phyloP scores from a whole-genome alignment of 2,888 invertebrate species.

The Archaeoteleia sp. region DNA sequence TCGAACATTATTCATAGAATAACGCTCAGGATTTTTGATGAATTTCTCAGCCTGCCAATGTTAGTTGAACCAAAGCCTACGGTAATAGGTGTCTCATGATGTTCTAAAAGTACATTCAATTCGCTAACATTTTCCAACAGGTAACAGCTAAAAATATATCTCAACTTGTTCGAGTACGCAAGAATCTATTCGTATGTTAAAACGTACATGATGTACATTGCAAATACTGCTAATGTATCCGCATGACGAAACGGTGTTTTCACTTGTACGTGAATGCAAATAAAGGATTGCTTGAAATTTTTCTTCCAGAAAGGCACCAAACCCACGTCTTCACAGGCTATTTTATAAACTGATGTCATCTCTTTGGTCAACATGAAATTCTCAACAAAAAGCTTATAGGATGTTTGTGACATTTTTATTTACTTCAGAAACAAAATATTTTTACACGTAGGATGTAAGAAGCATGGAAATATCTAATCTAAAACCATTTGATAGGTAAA shows the following conservation, averaged over 20 bases:
- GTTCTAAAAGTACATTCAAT: too few relatives aligned
- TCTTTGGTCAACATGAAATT: conserved; percentile 30
- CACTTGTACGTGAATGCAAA: conserved; percentile 31
- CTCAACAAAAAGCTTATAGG: conserved; percentile 1
- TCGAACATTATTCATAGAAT: conserved; percentile 25
- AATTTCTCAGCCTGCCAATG: too few relatives aligned
- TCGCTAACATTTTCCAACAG: too few relatives aligned
- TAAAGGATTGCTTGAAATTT: conserved; percentile 34
- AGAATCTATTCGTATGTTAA: too few relatives aligned
- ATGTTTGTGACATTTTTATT: conserved; percentile 14
- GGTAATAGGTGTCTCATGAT: too few relatives aligned
- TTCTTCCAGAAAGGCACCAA: conserved; percentile 30
- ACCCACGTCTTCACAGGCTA: conserved; percentile 36
- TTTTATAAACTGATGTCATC: conserved; percentile 45
- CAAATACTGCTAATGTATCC: conserved; percentile 28
- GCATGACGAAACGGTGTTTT: conserved; percentile 36
- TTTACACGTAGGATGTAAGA: conserved; percentile 2
- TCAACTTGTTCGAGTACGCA: too few relatives aligned
- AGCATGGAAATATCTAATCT: too few relatives aligned
- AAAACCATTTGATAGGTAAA: too few relatives aligned
- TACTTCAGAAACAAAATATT: neutral
- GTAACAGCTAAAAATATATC: too few relatives aligned
- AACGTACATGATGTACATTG: too few relatives aligned
- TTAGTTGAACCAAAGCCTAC: too few relatives aligned
- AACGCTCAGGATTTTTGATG: conserved; percentile 16